Evolutionary conservation across 2,888 invertebrate species (phyloP).

Genomic region (Orthosia cruda): DNA sequence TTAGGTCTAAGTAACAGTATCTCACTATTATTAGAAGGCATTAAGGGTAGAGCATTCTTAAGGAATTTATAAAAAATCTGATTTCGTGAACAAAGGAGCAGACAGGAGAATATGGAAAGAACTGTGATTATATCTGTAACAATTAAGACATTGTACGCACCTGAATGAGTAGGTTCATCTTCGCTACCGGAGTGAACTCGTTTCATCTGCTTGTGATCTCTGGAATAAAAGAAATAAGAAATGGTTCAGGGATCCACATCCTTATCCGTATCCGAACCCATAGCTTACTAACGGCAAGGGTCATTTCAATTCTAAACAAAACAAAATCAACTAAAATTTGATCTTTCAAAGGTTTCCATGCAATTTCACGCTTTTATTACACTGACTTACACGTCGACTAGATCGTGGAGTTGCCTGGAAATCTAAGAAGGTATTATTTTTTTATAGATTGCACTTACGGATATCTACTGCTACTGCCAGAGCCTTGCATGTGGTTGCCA

Average conservation of each 20-base stretch:
- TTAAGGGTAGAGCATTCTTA: background rate
- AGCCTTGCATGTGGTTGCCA: constrained; percentile 94
- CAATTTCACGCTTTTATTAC: constrained; percentile 65
- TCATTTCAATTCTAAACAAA: background rate
- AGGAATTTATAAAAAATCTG: background rate
- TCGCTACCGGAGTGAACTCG: constrained; percentile 94
- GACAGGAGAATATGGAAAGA: background rate
- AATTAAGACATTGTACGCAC: constrained; percentile 82
- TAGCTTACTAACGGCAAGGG: background rate
- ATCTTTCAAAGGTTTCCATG: constrained; percentile 59
- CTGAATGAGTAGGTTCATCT: constrained; percentile 95
- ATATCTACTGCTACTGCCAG: constrained; percentile 93
- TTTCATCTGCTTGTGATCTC: constrained; percentile 97
- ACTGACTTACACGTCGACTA: constrained; percentile 55
- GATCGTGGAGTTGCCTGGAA: constrained; percentile 62
- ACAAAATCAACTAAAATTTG: background rate
- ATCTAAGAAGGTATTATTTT: constrained; percentile 43
- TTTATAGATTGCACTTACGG: constrained; percentile 92
- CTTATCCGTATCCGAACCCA: too few relatives aligned
- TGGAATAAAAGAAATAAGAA: constrained; percentile 80
- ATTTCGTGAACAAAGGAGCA: background rate
- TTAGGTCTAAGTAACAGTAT: too few relatives aligned
- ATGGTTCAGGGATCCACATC: background rate
- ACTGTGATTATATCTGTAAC: background rate
- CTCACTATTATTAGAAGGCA: background rate